These are phyloP conservation scores for Perccottus glenii DNA, from an alignment of 2,113 vertebrate genomes.

Conservation along the genomic window DNA sequence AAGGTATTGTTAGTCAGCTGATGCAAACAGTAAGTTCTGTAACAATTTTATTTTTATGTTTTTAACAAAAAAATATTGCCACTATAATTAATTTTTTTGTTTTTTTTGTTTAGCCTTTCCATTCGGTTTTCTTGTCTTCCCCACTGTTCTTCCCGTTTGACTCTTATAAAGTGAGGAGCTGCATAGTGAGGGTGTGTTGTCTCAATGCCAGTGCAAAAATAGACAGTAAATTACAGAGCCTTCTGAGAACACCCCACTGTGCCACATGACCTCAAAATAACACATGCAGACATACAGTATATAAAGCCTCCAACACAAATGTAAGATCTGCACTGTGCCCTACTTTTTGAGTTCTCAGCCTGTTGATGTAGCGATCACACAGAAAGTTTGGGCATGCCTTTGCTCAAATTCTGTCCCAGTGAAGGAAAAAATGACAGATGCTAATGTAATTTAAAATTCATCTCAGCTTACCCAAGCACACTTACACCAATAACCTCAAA, in stretches of 20 bases:
- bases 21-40: not conserved
- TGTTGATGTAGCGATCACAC: conserved; percentile 42
- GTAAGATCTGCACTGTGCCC: conserved; percentile 54
- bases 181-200: conserved; percentile 72
- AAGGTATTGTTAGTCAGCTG: too few relatives aligned
- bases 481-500: conserved; percentile 8
- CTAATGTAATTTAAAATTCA: conserved; percentile 49
- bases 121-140: conserved; percentile 25
- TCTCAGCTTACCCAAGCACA: conserved; percentile 41
- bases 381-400: conserved; percentile 26
- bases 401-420: conserved; percentile 35
- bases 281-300: conserved; percentile 57
- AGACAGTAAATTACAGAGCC: conserved; percentile 76
- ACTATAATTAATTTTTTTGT: not conserved
- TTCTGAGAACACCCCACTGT: conserved; percentile 70
- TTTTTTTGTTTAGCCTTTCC: not conserved
- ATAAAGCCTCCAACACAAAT: conserved; percentile 45
- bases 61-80: too few relatives aligned
- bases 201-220: conserved; percentile 82
- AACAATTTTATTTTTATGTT: not conserved
- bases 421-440: conserved; percentile 70
- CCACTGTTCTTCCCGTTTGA: conserved; percentile 12
- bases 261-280: conserved; percentile 73
- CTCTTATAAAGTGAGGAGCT: conserved; percentile 33
- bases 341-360: conserved; percentile 57